phyloP scores from a whole-genome alignment of 2,888 invertebrate species.

The Campopleginae sp. region DNA sequence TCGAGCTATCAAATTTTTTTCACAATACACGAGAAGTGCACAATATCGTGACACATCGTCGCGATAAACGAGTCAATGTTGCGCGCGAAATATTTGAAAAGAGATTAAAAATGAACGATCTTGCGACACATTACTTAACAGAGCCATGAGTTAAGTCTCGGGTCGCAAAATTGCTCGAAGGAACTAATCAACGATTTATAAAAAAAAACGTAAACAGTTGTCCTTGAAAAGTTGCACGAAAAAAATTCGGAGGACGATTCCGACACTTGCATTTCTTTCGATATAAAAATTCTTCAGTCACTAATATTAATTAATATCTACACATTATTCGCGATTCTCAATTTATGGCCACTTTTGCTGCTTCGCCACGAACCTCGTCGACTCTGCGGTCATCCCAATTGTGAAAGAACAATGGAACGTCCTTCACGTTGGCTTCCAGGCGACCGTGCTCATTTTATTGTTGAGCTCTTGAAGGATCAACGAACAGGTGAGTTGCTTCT shows the following conservation, averaged over 20 bases:
- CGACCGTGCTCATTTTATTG: slow-evolving; percentile 90
- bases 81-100: slow-evolving; percentile 9
- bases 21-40: slow-evolving; percentile 29
- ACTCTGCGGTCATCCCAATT: background rate
- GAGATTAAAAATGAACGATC: background rate
- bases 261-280: background rate
- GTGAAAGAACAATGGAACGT: background rate
- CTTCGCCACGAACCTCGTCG: background rate
- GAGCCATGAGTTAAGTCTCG: background rate
- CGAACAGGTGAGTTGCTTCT: slow-evolving; percentile 90
- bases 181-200: background rate
- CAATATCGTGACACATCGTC: slow-evolving; percentile 5
- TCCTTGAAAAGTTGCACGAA: background rate
- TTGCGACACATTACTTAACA: background rate
- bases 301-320: slow-evolving; percentile 25
- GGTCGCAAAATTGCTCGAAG: background rate
- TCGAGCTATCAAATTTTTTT: slow-evolving; percentile 28
- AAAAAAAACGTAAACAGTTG: background rate
- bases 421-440: slow-evolving; percentile 87
- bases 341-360: slow-evolving; percentile 22
- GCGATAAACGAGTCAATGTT: slow-evolving; percentile 8
- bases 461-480: slow-evolving; percentile 92
- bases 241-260: background rate
- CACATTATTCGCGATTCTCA: slow-evolving; percentile 6
- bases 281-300: slow-evolving; percentile 10